These are phyloP conservation scores for Thaleichthys pacificus DNA, from an alignment of 2,797 vertebrate genomes.

Conservation along the genomic window DNA sequence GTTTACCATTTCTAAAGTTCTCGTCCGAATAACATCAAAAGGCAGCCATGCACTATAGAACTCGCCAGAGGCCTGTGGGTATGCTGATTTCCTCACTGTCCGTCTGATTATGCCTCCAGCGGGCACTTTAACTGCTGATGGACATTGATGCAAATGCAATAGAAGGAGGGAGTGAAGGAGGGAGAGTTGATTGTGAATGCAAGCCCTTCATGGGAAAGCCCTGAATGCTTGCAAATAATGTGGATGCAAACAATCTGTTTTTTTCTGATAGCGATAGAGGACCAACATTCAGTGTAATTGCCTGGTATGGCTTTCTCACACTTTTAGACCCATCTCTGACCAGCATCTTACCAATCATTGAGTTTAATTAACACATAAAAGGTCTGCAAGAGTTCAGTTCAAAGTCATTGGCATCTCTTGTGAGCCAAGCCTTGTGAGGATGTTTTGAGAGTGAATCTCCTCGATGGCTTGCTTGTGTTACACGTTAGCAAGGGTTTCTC, in stretches of 20 bases:
- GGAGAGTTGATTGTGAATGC: neutral
- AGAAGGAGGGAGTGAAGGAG: slow-evolving; percentile 22
- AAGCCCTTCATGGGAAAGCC: neutral
- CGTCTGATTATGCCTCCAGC: slow-evolving; percentile 2
- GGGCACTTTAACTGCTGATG: neutral
- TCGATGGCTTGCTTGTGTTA: neutral
- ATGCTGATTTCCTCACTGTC: slow-evolving; percentile 6
- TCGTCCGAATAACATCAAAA: slow-evolving; percentile 18
- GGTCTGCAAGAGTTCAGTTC: neutral
- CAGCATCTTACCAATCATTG: neutral
- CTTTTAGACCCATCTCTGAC: neutral
- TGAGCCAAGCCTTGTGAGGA: neutral
- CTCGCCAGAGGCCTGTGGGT: neutral
- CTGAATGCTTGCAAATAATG: slow-evolving; percentile 6
- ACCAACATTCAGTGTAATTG: neutral
- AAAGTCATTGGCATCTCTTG: neutral
- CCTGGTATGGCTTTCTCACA: neutral
- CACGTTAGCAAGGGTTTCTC: slow-evolving; percentile 17
- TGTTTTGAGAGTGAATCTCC: neutral
- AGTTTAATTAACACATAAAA: neutral
- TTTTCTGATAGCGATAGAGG: neutral
- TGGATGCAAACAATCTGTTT: neutral
- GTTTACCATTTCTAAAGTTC: slow-evolving; percentile 49
- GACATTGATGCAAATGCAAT: slow-evolving; percentile 5
- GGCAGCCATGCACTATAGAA: neutral